Evolutionary conservation across 2,797 vertebrate genomes (phyloP).

Genomic region (Bradypodion pumilum): DNA sequence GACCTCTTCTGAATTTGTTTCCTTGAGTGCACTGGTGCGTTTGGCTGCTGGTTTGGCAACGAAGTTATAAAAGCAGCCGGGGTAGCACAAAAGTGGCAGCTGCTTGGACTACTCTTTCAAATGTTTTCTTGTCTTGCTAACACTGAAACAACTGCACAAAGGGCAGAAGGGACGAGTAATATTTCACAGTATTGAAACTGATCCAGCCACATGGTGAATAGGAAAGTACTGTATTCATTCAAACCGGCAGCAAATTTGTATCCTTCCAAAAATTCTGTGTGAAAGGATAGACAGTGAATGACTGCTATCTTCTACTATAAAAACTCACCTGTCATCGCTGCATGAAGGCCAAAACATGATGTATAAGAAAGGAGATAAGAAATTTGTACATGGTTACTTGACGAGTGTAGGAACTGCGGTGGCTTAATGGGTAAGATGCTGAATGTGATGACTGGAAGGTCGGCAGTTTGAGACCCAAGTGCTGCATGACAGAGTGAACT

Average conservation of each 20-base stretch:
- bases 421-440: too few species aligned
- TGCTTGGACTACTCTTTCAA: slow-evolving; percentile 43
- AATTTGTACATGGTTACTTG: not conserved
- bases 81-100: slow-evolving; percentile 30
- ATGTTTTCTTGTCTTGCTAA: slow-evolving; percentile 32
- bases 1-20: slow-evolving; percentile 66
- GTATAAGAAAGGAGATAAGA: not conserved
- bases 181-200: slow-evolving; percentile 18
- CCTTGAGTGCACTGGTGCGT: slow-evolving; percentile 75
- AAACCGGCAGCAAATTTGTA: too few species aligned
- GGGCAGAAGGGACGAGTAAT: slow-evolving; percentile 24
- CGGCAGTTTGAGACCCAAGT: too few species aligned
- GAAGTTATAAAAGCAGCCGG: slow-evolving; percentile 48
- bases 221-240: not conserved
- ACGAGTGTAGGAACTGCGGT: too few species aligned
- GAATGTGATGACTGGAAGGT: too few species aligned
- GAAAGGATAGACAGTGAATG: not conserved
- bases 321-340: not conserved
- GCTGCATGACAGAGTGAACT: too few species aligned
- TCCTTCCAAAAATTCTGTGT: not conserved
- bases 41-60: slow-evolving; percentile 66
- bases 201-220: slow-evolving; percentile 13
- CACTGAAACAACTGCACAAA: slow-evolving; percentile 13
- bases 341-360: not conserved
- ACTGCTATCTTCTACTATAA: not conserved